A percentile compares a stretch with the other conserved stretches of the same genome.
Conservation (phyloP, 2,797 vertebrate species). For the Rhynchotus rufescens region DNA sequence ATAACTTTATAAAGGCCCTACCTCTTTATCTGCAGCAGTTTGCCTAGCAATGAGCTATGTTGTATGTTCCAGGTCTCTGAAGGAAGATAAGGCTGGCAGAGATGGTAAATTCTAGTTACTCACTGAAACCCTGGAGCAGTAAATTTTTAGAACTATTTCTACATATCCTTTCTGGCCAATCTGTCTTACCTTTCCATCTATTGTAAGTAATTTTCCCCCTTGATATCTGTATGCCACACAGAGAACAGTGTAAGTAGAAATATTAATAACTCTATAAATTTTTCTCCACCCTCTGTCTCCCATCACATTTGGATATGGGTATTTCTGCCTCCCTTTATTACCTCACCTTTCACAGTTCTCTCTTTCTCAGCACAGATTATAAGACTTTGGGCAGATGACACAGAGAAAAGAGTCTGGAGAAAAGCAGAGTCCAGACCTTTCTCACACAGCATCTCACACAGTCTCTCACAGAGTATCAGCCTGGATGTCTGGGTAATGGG, state of each 20-base stretch:
- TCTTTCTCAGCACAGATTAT: background rate
- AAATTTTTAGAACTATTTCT: constrained; percentile 58
- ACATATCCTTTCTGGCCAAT: background rate
- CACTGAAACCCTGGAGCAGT: constrained; percentile 20
- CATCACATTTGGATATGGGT: background rate
- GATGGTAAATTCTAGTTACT: constrained; percentile 46
- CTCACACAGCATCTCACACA: too few species aligned
- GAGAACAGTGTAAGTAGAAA: constrained; percentile 14
- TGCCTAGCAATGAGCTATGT: constrained; percentile 9
- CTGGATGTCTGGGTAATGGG: background rate
- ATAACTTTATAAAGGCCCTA: constrained; percentile 36
- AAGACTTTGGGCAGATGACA: background rate
- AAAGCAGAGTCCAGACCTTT: background rate
- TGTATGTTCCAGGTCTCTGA: constrained; percentile 32
- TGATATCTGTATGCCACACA: constrained; percentile 30
- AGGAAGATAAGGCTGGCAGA: constrained; percentile 48
- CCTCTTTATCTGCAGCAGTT: constrained; percentile 50
- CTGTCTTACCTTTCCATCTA: constrained; percentile 45
- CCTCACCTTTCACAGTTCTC: background rate
- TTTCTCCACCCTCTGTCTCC: background rate
- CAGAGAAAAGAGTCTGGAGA: background rate
- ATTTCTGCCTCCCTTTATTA: constrained; percentile 24
- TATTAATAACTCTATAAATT: constrained; percentile 38
- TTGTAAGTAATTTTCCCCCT: background rate
- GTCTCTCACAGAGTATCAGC: background rate